These are phyloP conservation scores for Mus minutoides DNA, from an alignment of 2,797 vertebrate species.

Conservation along the genomic window DNA sequence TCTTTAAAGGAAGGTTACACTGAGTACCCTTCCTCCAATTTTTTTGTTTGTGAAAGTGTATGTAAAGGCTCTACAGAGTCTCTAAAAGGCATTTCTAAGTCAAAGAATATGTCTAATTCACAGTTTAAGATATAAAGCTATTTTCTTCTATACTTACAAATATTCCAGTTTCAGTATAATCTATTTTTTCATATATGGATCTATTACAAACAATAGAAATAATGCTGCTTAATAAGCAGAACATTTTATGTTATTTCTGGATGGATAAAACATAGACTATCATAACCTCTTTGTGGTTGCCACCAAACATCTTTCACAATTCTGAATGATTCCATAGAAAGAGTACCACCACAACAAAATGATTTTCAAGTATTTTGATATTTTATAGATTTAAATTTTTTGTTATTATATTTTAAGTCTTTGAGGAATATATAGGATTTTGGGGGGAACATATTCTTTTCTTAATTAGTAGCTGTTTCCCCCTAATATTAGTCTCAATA, in stretches of 20 bases:
- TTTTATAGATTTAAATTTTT: conserved; percentile 28
- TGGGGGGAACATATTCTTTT: neutral
- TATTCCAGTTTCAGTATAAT: conserved; percentile 34
- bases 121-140: neutral
- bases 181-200: neutral
- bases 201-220: neutral
- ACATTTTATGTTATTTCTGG: neutral
- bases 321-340: neutral
- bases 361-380: neutral
- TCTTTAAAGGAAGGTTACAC: neutral
- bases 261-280: neutral
- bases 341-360: neutral
- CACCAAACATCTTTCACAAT: neutral
- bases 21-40: neutral
- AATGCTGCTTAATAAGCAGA: neutral
- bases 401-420: conserved; percentile 58
- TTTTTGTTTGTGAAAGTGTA: conserved; percentile 1
- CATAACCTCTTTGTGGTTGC: neutral
- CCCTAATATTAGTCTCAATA: neutral
- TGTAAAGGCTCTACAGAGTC: neutral
- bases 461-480: neutral
- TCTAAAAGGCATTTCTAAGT: conserved; percentile 22
- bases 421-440: neutral
- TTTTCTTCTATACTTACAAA: neutral
- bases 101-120: conserved; percentile 24